Percentiles rank a stretch among this genome's conserved stretches.
These are phyloP conservation scores for Hippoglossus stenolepis DNA, from an alignment of 2,113 vertebrate species.

Conservation along the genomic window DNA sequence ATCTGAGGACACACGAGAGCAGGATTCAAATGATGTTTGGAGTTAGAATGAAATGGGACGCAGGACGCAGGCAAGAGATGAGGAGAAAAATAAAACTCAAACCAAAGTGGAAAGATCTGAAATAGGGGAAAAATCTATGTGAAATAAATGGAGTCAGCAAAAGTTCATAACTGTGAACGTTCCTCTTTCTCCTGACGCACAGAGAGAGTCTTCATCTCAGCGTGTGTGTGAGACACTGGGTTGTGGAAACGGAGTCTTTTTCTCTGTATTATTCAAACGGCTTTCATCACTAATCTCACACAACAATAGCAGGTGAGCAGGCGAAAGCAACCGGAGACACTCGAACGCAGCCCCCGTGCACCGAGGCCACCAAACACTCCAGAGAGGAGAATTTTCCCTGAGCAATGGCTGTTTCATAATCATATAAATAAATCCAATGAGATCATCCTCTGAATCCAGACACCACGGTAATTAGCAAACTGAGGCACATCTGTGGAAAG, in stretches of 20 bases:
- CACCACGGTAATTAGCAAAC: constrained; percentile 65
- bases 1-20: constrained; percentile 79
- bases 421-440: constrained; percentile 57
- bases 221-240: constrained; percentile 28
- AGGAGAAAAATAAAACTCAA: constrained; percentile 3
- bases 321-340: constrained; percentile 40
- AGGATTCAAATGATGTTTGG: not conserved
- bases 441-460: constrained; percentile 53
- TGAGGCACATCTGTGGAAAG: constrained; percentile 53
- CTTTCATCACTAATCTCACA: constrained; percentile 52
- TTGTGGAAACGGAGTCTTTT: constrained; percentile 34
- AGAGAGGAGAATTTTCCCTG: constrained; percentile 7
- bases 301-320: constrained; percentile 65
- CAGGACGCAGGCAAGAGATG: not conserved
- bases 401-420: constrained; percentile 41
- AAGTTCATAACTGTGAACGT: constrained; percentile 40
- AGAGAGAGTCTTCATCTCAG: constrained; percentile 30
- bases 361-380: constrained; percentile 1
- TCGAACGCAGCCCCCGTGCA: constrained; percentile 20
- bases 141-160: constrained; percentile 20
- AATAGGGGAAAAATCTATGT: not conserved
- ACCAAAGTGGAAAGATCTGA: not conserved
- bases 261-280: constrained; percentile 61
- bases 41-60: not conserved
- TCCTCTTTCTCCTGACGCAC: constrained; percentile 26